These are phyloP conservation scores for Drosophila ohnishii DNA, from an alignment of 1,140 invertebrate genomes.

Conservation along the genomic window DNA sequence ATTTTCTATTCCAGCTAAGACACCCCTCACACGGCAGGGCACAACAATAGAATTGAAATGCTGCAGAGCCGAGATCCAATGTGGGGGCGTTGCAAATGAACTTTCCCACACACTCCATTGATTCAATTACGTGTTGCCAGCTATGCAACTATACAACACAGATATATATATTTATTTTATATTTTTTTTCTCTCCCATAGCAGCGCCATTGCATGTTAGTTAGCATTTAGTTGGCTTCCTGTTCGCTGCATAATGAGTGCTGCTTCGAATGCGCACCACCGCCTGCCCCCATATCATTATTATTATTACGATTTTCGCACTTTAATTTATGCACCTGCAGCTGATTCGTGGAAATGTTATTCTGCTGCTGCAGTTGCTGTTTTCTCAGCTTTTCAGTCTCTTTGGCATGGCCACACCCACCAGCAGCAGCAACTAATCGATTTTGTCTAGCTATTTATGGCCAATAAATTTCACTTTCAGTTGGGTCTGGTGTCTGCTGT, in stretches of 20 bases:
- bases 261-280: constrained; percentile 8
- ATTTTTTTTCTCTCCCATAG: neutral
- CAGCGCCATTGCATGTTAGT: constrained; percentile 68
- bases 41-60: constrained; percentile 70
- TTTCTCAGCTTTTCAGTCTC: constrained; percentile 27
- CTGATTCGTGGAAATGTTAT: constrained; percentile 62
- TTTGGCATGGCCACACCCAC: constrained; percentile 69
- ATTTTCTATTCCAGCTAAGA: neutral
- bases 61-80: constrained; percentile 26
- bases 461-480: constrained; percentile 79
- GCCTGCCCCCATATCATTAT: constrained; percentile 66
- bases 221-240: constrained; percentile 76
- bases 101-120: constrained; percentile 71
- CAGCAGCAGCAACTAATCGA: constrained; percentile 67
- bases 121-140: constrained; percentile 58
- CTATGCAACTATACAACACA: neutral
- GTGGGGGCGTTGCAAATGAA: constrained; percentile 76
- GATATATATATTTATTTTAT: neutral
- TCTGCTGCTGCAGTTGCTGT: neutral
- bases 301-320: constrained; percentile 76
- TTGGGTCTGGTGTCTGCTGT: constrained; percentile 52
- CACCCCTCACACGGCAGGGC: constrained; percentile 19
- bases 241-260: constrained; percentile 64
- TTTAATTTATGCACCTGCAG: constrained; percentile 80
- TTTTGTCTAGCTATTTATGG: constrained; percentile 77